Evolutionary conservation across 2,888 invertebrate genomes (phyloP).

Genomic region (Spilosoma lubricipeda): DNA sequence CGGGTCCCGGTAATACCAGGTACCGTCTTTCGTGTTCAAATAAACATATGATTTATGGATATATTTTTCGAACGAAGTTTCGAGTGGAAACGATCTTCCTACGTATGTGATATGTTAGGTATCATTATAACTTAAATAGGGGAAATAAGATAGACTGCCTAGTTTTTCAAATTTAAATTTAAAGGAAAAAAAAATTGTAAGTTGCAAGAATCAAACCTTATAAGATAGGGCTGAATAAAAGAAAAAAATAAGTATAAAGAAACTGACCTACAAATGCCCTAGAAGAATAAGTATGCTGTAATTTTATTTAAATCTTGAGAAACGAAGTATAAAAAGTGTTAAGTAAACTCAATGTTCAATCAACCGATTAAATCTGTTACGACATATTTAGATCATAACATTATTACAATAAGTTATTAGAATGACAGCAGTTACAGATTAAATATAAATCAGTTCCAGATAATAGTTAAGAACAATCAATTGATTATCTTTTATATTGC

Average conservation of each 20-base stretch:
- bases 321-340: slow-evolving; percentile 9
- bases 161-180: neutral
- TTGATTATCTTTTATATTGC: neutral
- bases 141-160: neutral
- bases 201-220: neutral
- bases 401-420: neutral
- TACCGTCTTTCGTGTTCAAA: slow-evolving; percentile 61
- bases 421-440: neutral
- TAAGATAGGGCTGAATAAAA: neutral
- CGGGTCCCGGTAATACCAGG: slow-evolving; percentile 58
- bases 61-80: slow-evolving; percentile 55
- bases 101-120: slow-evolving; percentile 5
- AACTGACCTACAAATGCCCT: neutral
- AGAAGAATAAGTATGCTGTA: neutral
- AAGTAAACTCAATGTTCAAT: neutral
- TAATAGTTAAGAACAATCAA: neutral
- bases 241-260: too few species aligned
- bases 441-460: neutral
- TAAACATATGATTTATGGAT: slow-evolving; percentile 67
- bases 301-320: slow-evolving; percentile 3
- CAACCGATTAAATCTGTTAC: slow-evolving; percentile 8
- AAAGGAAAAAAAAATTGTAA: neutral
- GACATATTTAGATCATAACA: slow-evolving; percentile 2
- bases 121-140: slow-evolving; percentile 15
- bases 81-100: slow-evolving; percentile 32